These are phyloP conservation scores for Lasiurus borealis DNA, from an alignment of 2,113 vertebrate species.

Conservation along the genomic window DNA sequence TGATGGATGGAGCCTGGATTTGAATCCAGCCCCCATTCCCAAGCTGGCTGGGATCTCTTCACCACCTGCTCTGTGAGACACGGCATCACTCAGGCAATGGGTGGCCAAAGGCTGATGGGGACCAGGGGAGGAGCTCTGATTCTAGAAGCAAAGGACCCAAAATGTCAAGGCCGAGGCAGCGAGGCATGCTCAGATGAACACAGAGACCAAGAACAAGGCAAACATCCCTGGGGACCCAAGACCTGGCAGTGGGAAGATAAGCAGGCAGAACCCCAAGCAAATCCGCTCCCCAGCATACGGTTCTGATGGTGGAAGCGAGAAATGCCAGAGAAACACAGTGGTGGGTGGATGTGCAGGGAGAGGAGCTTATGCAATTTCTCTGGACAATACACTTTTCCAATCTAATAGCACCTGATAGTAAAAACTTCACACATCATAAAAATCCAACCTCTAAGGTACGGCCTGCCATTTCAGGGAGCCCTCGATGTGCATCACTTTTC, in stretches of 20 bases:
- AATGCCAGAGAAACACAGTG: fast-evolving
- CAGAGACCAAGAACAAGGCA: neutral
- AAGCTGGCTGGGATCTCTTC: neutral
- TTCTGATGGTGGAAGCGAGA: neutral
- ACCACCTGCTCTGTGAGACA: neutral
- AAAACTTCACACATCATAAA: neutral
- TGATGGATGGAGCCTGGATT: neutral
- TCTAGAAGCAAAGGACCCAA: neutral
- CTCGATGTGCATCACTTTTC: neutral
- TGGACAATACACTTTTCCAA: neutral
- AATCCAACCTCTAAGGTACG: neutral
- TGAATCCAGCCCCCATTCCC: neutral
- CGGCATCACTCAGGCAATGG: neutral
- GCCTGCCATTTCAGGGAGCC: neutral
- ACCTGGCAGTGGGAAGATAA: neutral
- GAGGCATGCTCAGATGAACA: neutral
- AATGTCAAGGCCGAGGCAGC: neutral
- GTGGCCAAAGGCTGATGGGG: neutral
- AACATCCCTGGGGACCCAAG: neutral
- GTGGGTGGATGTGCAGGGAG: fast-evolving
- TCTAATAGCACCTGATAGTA: neutral
- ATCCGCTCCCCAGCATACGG: fast-evolving
- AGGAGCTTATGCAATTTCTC: neutral
- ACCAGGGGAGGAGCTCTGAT: neutral
- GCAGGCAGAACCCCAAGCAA: neutral